Base-by-base conservation (phyloP, 2,888 invertebrate species). In the Harpalus rubripes region DNA sequence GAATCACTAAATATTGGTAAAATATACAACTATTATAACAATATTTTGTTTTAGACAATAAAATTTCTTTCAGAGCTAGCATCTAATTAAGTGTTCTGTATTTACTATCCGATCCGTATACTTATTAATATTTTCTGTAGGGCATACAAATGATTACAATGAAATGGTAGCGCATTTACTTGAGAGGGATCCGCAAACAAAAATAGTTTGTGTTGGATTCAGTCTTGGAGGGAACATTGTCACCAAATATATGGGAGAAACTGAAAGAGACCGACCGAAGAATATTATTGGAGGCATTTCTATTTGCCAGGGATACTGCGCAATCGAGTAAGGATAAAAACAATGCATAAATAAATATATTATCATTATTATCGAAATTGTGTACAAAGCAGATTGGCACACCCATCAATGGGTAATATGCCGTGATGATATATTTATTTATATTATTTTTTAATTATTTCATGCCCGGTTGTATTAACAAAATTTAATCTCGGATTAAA, bases 251-350 rank as follows among this genome's bases (percentile, higher is more conserved):
- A 93, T 98, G 90, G 98, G 98, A 56, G 97, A 98, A 91, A 90
- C 90, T 56, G 93, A 94, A 16, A 91, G 93, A 86, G 93, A 92
- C 86, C 93, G 94, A 87, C 93, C 95, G 0, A 88, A 92, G 15
- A 95, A 94, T 89, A 95, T 98, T 85, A 95, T 98, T 88, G 97
- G 97, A 80, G 98, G 95, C 39, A 95, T 98, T 88, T 98, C 98
- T 44, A 96, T 98, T 89, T 98, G 98, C 90, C 98, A 98, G 92
- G 98, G 98, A 88, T 98, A 98, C 91, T 96, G 97, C 91, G 97
- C 97, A 63, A 95, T 96, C 86, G 95, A 95, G 97, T 98, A 92
- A 94, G 96, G 94, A 8, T 12, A 0, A 52, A 52, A 10, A 52
- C 8, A 12, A 4, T 52, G 12, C 0, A n/a, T 18, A 10, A 41